phyloP scores from a whole-genome alignment of 2,797 vertebrate genomes.

The Menidia menidia region DNA sequence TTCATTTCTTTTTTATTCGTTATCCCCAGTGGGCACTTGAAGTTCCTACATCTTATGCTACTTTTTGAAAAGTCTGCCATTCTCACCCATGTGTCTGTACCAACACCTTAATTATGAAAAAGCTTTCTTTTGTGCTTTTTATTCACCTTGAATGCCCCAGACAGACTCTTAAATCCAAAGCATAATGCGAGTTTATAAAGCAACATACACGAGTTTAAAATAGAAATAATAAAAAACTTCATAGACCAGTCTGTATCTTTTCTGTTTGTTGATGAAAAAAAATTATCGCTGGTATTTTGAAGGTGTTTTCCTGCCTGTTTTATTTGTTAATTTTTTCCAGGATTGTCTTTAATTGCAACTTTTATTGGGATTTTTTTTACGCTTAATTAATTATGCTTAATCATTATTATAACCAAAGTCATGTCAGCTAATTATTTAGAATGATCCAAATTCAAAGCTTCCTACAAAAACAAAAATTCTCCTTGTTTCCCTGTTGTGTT shows the following conservation, averaged over 20 bases:
- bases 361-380: too few species aligned
- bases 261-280: too few species aligned
- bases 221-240: too few species aligned
- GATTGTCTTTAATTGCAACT: too few species aligned
- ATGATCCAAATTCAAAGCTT: background rate
- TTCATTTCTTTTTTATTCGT: background rate
- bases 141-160: background rate
- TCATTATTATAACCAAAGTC: too few species aligned
- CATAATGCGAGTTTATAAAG: background rate
- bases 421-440: too few species aligned
- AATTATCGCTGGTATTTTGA: too few species aligned
- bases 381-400: too few species aligned
- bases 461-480: background rate
- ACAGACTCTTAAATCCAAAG: background rate
- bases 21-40: background rate
- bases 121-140: background rate
- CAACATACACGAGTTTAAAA: background rate
- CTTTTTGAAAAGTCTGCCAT: background rate
- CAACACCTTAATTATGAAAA: background rate
- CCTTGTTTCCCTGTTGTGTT: conserved; percentile 32
- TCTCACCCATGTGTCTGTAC: background rate
- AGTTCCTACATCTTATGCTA: background rate
- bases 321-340: too few species aligned
- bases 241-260: too few species aligned
- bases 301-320: too few species aligned